Conservation (phyloP, 1,140 invertebrate genomes). For the Drosophila tsacasi region DNA sequence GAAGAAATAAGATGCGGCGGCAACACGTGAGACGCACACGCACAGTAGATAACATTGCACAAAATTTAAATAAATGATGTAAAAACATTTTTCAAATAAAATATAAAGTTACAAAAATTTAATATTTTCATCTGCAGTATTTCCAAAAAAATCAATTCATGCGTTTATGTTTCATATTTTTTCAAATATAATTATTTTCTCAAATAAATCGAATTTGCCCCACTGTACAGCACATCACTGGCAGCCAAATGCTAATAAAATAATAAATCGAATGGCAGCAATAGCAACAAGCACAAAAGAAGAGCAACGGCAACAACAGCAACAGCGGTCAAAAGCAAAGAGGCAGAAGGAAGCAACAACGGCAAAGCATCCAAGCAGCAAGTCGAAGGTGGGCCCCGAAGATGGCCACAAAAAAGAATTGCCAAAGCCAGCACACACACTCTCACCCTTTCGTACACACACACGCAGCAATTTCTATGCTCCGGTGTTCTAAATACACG, state of each 20-base stretch:
- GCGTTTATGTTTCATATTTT: too few species aligned
- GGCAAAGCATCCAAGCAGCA: constrained; percentile 73
- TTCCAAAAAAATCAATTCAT: too few species aligned
- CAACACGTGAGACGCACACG: constrained; percentile 69
- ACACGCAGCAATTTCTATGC: constrained; percentile 42
- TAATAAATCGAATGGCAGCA: constrained; percentile 76
- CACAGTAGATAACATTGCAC: constrained; percentile 30
- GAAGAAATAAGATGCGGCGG: constrained; percentile 21
- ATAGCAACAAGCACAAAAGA: constrained; percentile 37
- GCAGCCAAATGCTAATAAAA: constrained; percentile 76
- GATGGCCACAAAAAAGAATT: constrained; percentile 69
- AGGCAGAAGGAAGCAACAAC: constrained; percentile 46
- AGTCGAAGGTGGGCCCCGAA: constrained; percentile 59
- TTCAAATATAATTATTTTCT: neutral
- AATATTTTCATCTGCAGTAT: too few species aligned
- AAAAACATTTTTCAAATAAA: neutral
- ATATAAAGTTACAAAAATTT: neutral
- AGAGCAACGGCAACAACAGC: constrained; percentile 54
- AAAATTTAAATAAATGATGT: neutral
- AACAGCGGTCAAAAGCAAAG: constrained; percentile 56
- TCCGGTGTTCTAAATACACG: constrained; percentile 75
- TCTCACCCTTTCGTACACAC: neutral
- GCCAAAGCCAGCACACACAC: constrained; percentile 34
- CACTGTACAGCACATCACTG: constrained; percentile 51
- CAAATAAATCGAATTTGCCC: constrained; percentile 5